phyloP scores from a whole-genome alignment of 2,113 vertebrate genomes.

The Serilophus lunatus region DNA sequence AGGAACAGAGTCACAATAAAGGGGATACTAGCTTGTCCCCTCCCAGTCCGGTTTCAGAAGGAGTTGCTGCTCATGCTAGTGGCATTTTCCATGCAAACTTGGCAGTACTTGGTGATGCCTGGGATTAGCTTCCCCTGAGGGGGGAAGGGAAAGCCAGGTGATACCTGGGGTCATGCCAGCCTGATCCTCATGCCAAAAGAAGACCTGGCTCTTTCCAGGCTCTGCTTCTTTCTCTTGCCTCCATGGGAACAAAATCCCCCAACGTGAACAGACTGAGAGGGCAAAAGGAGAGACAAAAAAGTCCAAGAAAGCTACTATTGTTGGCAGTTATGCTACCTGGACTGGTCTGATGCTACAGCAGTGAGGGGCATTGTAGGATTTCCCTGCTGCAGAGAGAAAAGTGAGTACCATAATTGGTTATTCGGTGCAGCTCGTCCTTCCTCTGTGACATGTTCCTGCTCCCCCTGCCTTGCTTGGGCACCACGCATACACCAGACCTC shows the following conservation, averaged over 20 bases:
- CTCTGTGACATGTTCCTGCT: not conserved
- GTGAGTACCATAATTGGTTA: fast-evolving
- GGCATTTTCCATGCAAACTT: conserved; percentile 44
- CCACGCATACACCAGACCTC: fast-evolving
- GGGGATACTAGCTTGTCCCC: conserved; percentile 18
- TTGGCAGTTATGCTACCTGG: not conserved
- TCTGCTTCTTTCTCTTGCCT: not conserved
- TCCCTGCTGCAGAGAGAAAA: not conserved
- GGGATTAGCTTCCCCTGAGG: not conserved
- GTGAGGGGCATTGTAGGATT: not conserved
- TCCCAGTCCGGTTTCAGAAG: conserved; percentile 20
- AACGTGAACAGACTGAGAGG: not conserved
- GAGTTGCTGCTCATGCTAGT: not conserved
- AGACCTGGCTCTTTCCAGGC: not conserved
- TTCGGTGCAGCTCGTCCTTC: not conserved
- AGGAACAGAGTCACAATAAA: conserved; percentile 1
- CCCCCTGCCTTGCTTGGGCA: not conserved
- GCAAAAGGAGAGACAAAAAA: not conserved
- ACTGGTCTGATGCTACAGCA: not conserved
- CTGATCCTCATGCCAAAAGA: not conserved
- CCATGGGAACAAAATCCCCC: not conserved
- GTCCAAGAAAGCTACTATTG: not conserved
- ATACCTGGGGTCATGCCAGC: not conserved
- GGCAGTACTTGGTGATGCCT: not conserved
- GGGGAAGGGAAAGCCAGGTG: not conserved